Percentiles rank a stretch among this genome's conserved stretches.
phyloP scores from a whole-genome alignment of 1,140 invertebrate genomes.

The Gryon sp. region DNA sequence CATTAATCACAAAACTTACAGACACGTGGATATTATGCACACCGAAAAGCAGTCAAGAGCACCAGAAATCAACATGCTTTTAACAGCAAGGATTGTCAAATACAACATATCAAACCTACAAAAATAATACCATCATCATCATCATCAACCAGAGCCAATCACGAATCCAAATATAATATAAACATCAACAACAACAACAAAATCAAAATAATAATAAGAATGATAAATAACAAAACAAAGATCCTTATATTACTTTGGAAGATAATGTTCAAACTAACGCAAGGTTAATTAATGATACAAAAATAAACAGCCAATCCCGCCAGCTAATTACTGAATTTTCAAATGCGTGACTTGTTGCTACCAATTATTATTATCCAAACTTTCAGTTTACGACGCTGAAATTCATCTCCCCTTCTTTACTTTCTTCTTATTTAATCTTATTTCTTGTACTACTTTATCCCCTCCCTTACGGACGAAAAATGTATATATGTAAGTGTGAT shows the following conservation, averaged over 20 bases:
- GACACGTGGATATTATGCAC: no score
- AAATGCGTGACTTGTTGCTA: conserved; percentile 48
- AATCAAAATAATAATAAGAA: no score
- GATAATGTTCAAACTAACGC: conserved; percentile 37
- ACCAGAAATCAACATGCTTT: not conserved
- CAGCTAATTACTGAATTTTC: conserved; percentile 52
- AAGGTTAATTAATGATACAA: conserved; percentile 34
- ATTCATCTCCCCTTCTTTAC: not conserved
- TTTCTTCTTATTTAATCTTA: not conserved
- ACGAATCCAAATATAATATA: conserved; percentile 16
- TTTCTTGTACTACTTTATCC: no score
- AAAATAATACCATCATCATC: conserved; percentile 10
- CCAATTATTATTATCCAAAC: conserved; percentile 1
- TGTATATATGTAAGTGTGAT: no score
- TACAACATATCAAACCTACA: conserved; percentile 43
- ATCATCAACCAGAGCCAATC: conserved; percentile 28
- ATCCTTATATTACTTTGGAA: conserved; percentile 13
- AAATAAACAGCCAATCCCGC: conserved; percentile 31
- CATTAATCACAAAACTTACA: no score
- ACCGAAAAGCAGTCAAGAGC: not conserved
- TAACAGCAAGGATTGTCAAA: conserved; percentile 25
- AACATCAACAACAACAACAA: no score
- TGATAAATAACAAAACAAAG: conserved; percentile 20
- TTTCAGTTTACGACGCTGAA: conserved; percentile 21
- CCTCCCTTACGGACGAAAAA: no score